phyloP scores from a whole-genome alignment of 2,113 vertebrate species.

The Pangasianodon gigas region DNA sequence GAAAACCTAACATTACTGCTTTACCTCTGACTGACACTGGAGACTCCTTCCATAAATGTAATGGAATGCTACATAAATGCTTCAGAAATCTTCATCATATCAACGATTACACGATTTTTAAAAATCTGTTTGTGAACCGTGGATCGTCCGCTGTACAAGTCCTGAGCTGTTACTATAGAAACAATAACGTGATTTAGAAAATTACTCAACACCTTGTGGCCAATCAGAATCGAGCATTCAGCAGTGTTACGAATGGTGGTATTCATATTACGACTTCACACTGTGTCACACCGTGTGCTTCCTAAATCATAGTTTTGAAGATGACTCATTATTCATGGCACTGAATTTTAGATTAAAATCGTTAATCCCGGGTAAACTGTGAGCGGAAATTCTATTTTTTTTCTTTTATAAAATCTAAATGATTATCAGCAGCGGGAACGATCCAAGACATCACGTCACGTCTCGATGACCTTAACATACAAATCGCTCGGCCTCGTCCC shows the following conservation, averaged over 20 bases:
- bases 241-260: neutral
- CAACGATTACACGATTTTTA: neutral
- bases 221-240: neutral
- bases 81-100: neutral
- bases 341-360: neutral
- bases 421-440: neutral
- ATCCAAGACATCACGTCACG: neutral
- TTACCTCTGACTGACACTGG: neutral
- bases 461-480: constrained; percentile 13
- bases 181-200: neutral
- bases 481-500: neutral
- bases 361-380: neutral
- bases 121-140: neutral
- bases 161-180: neutral
- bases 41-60: neutral
- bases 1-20: no score
- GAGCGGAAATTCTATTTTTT: neutral
- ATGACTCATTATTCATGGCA: neutral
- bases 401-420: neutral
- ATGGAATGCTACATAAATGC: neutral
- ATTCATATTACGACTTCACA: neutral
- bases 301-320: neutral
- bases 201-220: neutral
- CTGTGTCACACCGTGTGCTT: neutral
- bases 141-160: neutral